Evolutionary conservation across 2,113 vertebrate genomes (phyloP).

Genomic region (Isurus oxyrinchus): DNA sequence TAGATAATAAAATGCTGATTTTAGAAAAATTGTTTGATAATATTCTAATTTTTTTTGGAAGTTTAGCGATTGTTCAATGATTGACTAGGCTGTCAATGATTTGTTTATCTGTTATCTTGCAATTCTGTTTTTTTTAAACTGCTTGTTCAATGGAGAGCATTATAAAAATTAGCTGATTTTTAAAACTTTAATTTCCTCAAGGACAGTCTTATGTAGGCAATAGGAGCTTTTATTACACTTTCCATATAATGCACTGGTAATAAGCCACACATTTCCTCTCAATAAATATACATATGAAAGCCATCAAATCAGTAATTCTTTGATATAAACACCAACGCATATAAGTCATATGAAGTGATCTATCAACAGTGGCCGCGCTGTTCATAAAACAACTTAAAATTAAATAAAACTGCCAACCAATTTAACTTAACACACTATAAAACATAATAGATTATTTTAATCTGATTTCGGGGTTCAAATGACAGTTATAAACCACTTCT

Average conservation of each 20-base stretch:
- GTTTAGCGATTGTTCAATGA: neutral
- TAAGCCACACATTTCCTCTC: neutral
- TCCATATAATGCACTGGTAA: neutral
- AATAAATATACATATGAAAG: neutral
- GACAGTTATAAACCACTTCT: neutral
- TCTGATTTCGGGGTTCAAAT: neutral
- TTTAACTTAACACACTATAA: neutral
- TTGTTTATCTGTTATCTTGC: neutral
- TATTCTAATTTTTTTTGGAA: neutral
- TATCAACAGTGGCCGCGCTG: neutral
- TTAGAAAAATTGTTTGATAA: neutral
- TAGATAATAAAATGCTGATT: neutral
- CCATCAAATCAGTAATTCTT: neutral
- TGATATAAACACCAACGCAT: neutral
- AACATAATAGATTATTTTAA: neutral
- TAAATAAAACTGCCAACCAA: constrained; percentile 15
- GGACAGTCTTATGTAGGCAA: neutral
- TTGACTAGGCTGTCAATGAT: neutral
- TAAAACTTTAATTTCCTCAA: neutral
- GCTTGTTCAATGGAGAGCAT: neutral
- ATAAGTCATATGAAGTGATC: neutral
- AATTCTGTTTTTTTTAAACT: neutral
- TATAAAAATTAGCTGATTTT: neutral
- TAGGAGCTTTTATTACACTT: neutral
- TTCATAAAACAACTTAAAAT: neutral